Evolutionary conservation across 2,888 invertebrate genomes (phyloP).

Genomic region (Lasioglossum zephyrum): DNA sequence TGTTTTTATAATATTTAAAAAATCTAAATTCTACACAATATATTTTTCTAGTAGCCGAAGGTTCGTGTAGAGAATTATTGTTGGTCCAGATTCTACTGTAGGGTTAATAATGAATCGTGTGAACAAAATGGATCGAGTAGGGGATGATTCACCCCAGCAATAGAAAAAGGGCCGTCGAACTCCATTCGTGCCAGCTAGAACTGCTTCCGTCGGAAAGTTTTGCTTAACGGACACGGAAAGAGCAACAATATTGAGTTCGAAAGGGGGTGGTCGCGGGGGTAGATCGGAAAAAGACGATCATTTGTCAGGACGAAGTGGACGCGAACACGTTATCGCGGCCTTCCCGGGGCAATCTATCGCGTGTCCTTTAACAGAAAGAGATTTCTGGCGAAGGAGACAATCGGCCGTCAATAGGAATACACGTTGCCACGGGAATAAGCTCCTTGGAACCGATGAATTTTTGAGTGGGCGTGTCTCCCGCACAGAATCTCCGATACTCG

Average conservation of each 20-base stretch:
- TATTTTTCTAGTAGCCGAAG: background rate
- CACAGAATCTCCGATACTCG: background rate
- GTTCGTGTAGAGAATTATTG: background rate
- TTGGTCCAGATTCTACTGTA: background rate
- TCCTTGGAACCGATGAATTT: slow-evolving; percentile 18
- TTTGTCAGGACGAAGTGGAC: slow-evolving; percentile 79
- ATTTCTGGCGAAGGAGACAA: slow-evolving; percentile 48
- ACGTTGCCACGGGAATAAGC: background rate
- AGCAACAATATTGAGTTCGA: slow-evolving; percentile 52
- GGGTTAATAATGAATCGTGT: background rate
- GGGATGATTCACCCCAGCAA: background rate
- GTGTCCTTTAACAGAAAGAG: slow-evolving; percentile 67
- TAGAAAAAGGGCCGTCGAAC: background rate
- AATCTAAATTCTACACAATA: background rate
- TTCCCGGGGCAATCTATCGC: slow-evolving; percentile 75
- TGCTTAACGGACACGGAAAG: slow-evolving; percentile 31
- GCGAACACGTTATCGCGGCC: slow-evolving; percentile 77
- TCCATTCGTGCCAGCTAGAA: slow-evolving; percentile 6
- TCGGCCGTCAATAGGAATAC: slow-evolving; percentile 38
- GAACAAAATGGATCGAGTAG: background rate
- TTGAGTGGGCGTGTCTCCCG: slow-evolving; percentile 2
- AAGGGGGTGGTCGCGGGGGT: slow-evolving; percentile 22
- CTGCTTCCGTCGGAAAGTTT: slow-evolving; percentile 11
- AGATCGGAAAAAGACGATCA: slow-evolving; percentile 68
- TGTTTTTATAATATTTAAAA: background rate